A percentile compares a stretch with the other conserved stretches of the same genome.
These are phyloP conservation scores for Saturnia japonica DNA, from an alignment of 2,888 invertebrate species.

Conservation along the genomic window DNA sequence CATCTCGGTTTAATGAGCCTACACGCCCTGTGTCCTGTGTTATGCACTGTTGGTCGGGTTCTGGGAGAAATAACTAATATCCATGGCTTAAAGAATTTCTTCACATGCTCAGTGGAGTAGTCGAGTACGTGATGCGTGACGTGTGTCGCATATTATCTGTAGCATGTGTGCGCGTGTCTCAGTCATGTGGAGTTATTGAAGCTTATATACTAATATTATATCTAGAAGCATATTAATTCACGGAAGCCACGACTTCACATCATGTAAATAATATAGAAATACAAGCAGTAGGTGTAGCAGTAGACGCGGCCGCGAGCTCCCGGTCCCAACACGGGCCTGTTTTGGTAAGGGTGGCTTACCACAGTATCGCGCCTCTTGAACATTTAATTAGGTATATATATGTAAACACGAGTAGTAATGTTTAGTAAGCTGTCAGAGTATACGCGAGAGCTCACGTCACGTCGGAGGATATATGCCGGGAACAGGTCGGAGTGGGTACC, in stretches of 20 bases:
- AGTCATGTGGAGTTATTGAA: not conserved
- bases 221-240: not conserved
- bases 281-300: not conserved
- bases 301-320: not conserved
- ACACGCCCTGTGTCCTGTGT: no score
- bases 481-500: conserved; percentile 42
- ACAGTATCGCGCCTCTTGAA: no score
- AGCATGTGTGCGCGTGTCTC: not conserved
- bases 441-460: not conserved
- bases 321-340: not conserved
- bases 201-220: not conserved
- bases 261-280: not conserved
- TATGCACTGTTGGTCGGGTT: no score
- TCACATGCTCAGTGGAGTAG: not conserved
- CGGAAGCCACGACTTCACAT: not conserved
- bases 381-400: not conserved
- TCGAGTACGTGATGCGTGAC: not conserved
- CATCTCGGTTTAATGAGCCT: not conserved
- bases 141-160: not conserved
- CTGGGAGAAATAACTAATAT: no score
- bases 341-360: no score
- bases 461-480: not conserved
- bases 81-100: no score
- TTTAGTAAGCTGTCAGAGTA: not conserved
- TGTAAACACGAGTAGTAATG: not conserved